Base-by-base conservation (phyloP, 1,140 invertebrate species). In the Coenobita brevimanus region DNA sequence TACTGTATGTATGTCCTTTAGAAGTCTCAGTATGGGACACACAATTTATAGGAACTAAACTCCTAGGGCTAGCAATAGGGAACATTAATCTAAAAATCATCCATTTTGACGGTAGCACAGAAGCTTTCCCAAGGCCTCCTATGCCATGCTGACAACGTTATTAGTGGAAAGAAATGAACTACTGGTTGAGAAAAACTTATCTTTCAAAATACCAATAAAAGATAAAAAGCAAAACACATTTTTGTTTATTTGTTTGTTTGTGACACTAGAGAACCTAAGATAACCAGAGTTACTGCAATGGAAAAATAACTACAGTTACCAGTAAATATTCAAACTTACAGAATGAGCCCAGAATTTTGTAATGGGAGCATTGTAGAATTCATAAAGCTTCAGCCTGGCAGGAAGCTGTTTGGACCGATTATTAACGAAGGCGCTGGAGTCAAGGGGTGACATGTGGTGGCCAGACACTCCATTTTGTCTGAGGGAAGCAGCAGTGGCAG, bases 271-370 rank as follows among this genome's bases (percentile, higher is more conserved):
- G n/a, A n/a, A n/a, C n/a, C 21, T 57, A 57, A 21, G 50, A 57
- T 10, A 57, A 57, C 8, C 8, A 57, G 50, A 57, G 21, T 57
- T 57, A 21, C 50, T 10, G 50, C 21, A 10, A 57, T 21, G 8
- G 21, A 57, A 21, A 21, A 57, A 57, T 3, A 13, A 69, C 21
- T 69, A 69, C 13, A 1, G 64, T 24, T 33, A 71, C n/a, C 67
- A 30, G 24, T 71, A 24, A 6, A 30, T 17, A 1, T 41, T 54
- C 21, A 43, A 85, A 57, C 89, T 90, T 79, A 98, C 97, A 87
- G 97, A 97, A 94, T 99, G 97, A 27, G 97, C 95, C 97, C 98
- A 99, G 93, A 99, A 99, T 93, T 99, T 99, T 4, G 98, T 98
- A 81, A 99, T 98, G 0, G 98, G 98, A 78, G 98, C 97, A 33